Conservation (phyloP, 2,888 invertebrate genomes). For the Scotopteryx bipunctaria region DNA sequence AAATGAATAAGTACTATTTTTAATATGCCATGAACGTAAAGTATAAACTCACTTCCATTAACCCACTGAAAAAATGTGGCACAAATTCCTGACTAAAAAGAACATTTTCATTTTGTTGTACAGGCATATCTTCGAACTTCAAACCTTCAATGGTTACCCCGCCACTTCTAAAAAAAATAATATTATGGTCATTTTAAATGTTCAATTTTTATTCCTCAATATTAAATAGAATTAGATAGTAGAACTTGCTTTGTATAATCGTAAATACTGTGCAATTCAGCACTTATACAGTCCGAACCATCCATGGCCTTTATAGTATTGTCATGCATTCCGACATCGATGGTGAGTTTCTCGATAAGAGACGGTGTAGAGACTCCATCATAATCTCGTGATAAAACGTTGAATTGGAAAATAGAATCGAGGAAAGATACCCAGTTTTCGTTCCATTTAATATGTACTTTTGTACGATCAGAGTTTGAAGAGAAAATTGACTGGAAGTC, state of each 20-base stretch:
- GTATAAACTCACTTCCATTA: slow-evolving; percentile 39
- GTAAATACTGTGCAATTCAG: slow-evolving; percentile 32
- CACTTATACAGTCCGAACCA: slow-evolving; percentile 29
- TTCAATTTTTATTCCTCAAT: no score
- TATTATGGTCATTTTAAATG: background rate
- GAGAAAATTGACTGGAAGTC: slow-evolving; percentile 45
- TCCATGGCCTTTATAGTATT: background rate
- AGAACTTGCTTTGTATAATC: slow-evolving; percentile 38
- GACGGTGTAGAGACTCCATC: slow-evolving; percentile 43
- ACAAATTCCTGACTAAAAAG: slow-evolving; percentile 41
- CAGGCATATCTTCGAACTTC: slow-evolving; percentile 37
- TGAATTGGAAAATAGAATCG: slow-evolving; percentile 48
- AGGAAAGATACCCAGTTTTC: slow-evolving; percentile 47
- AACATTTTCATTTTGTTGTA: slow-evolving; percentile 36
- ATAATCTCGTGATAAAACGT: slow-evolving; percentile 37
- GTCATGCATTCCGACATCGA: slow-evolving; percentile 39
- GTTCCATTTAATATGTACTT: slow-evolving; percentile 42
- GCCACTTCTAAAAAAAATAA: slow-evolving; percentile 40
- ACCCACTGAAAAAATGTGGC: slow-evolving; percentile 41
- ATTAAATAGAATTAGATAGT: no score
- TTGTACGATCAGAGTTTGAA: slow-evolving; percentile 33
- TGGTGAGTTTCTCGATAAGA: slow-evolving; percentile 39
- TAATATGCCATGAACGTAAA: no score
- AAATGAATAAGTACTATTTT: no score
- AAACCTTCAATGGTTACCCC: slow-evolving; percentile 43